These are phyloP conservation scores for Nemurella pictetii DNA, from an alignment of 2,888 invertebrate species.

Conservation along the genomic window DNA sequence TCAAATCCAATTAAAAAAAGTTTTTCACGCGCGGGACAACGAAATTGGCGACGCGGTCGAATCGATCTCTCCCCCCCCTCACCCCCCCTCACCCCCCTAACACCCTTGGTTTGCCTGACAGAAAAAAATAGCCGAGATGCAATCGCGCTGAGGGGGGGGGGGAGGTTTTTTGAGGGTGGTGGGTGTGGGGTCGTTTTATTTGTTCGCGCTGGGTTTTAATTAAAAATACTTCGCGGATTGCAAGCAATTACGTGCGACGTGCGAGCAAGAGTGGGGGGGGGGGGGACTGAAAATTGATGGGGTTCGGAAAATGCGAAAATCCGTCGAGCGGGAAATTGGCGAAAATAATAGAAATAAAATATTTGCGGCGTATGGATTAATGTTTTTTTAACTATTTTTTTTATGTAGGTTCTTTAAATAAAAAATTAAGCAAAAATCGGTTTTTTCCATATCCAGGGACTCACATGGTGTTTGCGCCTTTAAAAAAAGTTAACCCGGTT, in stretches of 20 bases:
- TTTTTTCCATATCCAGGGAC: too few species aligned
- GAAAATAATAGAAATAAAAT: background rate
- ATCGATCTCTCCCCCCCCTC: constrained; percentile 35
- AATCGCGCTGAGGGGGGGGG: background rate
- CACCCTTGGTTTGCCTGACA: background rate
- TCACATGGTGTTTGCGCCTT: too few species aligned
- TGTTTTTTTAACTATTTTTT: too few species aligned
- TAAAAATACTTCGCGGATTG: background rate
- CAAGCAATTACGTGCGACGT: background rate
- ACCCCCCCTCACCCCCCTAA: constrained; percentile 33
- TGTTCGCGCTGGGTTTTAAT: background rate
- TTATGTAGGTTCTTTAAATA: too few species aligned
- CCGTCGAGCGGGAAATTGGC: background rate
- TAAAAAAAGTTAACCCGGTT: too few species aligned
- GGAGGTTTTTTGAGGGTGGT: too few species aligned
- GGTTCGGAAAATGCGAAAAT: background rate
- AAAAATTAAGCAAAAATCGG: too few species aligned
- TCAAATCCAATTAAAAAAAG: background rate
- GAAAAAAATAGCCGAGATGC: background rate
- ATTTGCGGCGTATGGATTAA: too few species aligned
- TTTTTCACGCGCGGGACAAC: background rate
- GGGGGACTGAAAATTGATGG: background rate
- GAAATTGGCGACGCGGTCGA: background rate
- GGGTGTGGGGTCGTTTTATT: background rate
- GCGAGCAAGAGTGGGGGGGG: background rate